Evolutionary conservation across 2,797 vertebrate genomes (phyloP), one percentile per base, ranked within the genome.

Genomic region (Scolopax rusticola): DNA sequence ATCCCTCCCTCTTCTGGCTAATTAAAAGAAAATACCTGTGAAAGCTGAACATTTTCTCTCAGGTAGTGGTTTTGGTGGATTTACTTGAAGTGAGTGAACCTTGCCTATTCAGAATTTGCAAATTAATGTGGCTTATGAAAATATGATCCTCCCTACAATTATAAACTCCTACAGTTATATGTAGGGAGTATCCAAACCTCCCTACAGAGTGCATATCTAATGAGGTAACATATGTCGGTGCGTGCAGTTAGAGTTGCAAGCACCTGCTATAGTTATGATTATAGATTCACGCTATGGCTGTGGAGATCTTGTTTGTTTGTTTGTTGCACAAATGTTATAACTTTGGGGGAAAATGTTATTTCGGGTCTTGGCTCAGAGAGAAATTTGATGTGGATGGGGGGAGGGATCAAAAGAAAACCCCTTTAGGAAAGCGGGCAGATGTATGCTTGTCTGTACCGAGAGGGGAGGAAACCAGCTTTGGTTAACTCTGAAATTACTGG

Each of bases 281-380:
- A 63, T 0, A 69, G 59, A 76, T 80, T 83, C 57, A 68, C 75
- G 28, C 54, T 15, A 28, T 3, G n/a, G 63, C 67, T 9, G 0
- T 2, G 45, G 75, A 92, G 84, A 54, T 67, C 87, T 54, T 91
- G 81, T 64, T 87, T 73, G 90, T 64, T 91, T 82, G 54, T 40
- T 93, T 82, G 64, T 64, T 93, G 57, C 13, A 18, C 25, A 87
- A 71, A 92, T 27, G 67, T n/a, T 85, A 3, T 57, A 91, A 96
- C 86, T 97, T 91, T 65, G 93, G 89, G 89, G 91, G 91, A 82
- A 95, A 92, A 96, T 8, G 83, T 93, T 94, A 95, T 95, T 93
- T 84, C 80, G 86, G 45, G 78, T 81, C 81, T 65, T 54, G 69
- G 88, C 90, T 92, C 60, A 50, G 63, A 87, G 90, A 91, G 77